Conservation (phyloP, 2,888 invertebrate genomes). For the Polylopha cassiicola region DNA sequence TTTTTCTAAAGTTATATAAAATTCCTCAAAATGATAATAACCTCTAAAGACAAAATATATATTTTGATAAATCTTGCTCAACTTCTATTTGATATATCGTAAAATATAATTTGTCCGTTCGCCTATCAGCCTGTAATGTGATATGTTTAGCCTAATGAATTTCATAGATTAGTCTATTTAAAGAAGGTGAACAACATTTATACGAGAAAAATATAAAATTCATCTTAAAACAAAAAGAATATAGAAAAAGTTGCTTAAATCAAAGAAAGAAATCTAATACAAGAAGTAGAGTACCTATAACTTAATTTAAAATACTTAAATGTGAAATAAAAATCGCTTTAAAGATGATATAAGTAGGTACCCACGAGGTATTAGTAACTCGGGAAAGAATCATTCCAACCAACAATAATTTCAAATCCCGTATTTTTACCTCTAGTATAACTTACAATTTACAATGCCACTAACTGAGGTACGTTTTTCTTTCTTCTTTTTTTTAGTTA, state of each 20-base stretch:
- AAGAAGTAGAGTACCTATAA: too few relatives aligned
- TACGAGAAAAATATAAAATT: conserved; percentile 1
- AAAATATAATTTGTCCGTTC: conserved; percentile 28
- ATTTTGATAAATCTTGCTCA: conserved; percentile 43
- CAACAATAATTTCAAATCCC: conserved; percentile 37
- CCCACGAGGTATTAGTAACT: too few relatives aligned
- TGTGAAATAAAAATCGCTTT: too few relatives aligned
- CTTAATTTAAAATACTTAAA: too few relatives aligned
- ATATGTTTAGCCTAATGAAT: conserved; percentile 45
- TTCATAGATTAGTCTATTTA: conserved; percentile 28
- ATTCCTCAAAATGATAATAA: background rate
- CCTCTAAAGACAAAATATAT: background rate
- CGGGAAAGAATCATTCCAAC: conserved; percentile 51
- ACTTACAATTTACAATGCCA: conserved; percentile 6
- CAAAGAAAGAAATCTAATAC: background rate
- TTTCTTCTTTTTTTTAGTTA: too few relatives aligned
- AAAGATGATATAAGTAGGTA: too few relatives aligned
- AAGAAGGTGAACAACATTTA: conserved; percentile 49
- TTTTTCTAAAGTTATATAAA: too few relatives aligned
- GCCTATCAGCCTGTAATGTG: conserved; percentile 32
- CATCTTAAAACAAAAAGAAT: background rate
- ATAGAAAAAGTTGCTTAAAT: conserved; percentile 1
- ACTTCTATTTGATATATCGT: conserved; percentile 32
- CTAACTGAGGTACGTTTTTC: too few relatives aligned
- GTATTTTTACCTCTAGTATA: conserved; percentile 10